Base-by-base conservation (phyloP, 2,888 invertebrate species). In the Cosmia trapezina region DNA sequence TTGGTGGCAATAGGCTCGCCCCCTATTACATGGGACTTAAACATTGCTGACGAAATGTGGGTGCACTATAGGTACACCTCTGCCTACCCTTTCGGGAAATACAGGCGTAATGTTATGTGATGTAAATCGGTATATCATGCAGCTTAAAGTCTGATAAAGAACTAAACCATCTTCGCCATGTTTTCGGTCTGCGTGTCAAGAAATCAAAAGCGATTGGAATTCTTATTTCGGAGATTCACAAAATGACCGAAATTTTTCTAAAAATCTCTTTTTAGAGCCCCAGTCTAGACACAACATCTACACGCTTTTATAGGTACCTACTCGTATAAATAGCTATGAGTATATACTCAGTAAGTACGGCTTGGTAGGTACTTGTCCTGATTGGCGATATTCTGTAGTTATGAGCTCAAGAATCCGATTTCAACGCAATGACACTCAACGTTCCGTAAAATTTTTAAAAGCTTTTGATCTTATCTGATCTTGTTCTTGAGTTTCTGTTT, bases 291-390 rank as follows among this genome's bases (percentile, higher is more conserved):
- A 47, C 47, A 59, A 65, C 45, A 45, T 49, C 61, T 51, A 49
- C 56, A 60, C 57, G 71, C 14, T 41, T 70, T 80, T 56, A 57
- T 33, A 14, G 53, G 33, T 53, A n/a, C n/a, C n/a, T n/a, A 28
- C 28, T 57, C n/a, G 41, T 62, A 61, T 54, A 49, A 75, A 80
- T 62, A 76, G 43, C 66, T 78, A 59, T 64, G 56, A 22, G 43
- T 43, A 45, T 54, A 47, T 49, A 51, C 47, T 28, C n/a, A 51
- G 54, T 56, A 41, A 51, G 54, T 56, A 41, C 12, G 6, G 37
- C 14, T 76, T 45, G 56, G 60, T 72, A 59, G 51, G 63, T 77
- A 68, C 77, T 80, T 73, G 33, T 66, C 17, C 62, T 80, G 68
- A 80, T 80, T 81, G 81, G 68, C 17, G 59, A 71, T 73, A 19